Evolutionary conservation across 2,888 invertebrate species (phyloP), one percentile per base, ranked within the genome.

Genomic region (Amphipyra tragopoginis): DNA sequence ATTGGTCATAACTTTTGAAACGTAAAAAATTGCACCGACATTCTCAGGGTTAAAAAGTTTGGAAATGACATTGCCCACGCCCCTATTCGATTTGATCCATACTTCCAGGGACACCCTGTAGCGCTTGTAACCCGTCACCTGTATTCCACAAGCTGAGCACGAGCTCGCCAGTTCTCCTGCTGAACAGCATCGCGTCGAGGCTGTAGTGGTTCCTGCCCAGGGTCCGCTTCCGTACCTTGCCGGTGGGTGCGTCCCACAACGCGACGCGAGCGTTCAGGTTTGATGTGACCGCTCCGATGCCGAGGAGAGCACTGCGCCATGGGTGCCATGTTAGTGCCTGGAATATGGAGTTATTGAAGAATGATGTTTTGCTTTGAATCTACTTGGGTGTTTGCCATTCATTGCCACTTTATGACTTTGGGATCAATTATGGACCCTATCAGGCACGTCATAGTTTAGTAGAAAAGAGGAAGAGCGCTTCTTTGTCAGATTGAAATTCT

Each of bases 301-400:
- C 90, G 0, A 95, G 86, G 0, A 94, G 79, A 0, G 93, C 91
- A 8, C 91, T 91, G 0, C 92, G 87, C 95, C 95, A 95, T 0
- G 95, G 95, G 49, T 95, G 95, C 95, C 95, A 95, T 0, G 86
- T 72, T 45, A 94, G 60, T 0, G 90, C 82, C 95, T 94, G 77
- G 2, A 71, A 51, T 47, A 13, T 7, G 8, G 10, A 1, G 29
- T 29, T 7, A 29, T 29, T 29, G 29, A 29, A 5, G 21, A 21
- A 21, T 21, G 3, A 1, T 1, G 21, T 21, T 21, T 21, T 21
- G 21, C 3, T 21, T 21, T 21, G 2, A 21, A 21, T n/a, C n/a
- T n/a, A n/a, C n/a, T n/a, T n/a, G n/a, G n/a, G n/a, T n/a, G n/a
- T n/a, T n/a, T n/a, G n/a, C n/a, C n/a, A n/a, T n/a, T n/a, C n/a